Conservation (phyloP, 2,888 invertebrate genomes). For the Drosophila meridionalis region DNA sequence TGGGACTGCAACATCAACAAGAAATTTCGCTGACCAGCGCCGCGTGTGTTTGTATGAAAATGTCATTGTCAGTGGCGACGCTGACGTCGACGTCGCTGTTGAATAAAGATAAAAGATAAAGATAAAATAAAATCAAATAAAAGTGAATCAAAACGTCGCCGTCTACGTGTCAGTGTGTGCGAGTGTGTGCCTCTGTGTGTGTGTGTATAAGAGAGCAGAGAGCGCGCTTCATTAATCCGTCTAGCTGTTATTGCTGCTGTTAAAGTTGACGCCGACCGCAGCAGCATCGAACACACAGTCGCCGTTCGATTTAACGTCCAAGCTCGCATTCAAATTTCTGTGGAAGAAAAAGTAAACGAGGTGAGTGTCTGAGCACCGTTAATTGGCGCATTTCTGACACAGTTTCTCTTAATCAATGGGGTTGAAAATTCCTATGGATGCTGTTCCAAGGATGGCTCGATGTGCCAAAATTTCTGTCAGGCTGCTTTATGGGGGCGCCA, state of each 20-base stretch:
- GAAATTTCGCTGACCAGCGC: slow-evolving; percentile 52
- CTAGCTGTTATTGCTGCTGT: slow-evolving; percentile 18
- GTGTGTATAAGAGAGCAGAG: slow-evolving; percentile 33
- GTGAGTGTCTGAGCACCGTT: slow-evolving; percentile 58
- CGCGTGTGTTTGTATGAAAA: slow-evolving; percentile 43
- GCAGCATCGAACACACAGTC: slow-evolving; percentile 23
- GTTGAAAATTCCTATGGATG: slow-evolving; percentile 63
- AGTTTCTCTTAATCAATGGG: slow-evolving; percentile 57
- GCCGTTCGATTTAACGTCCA: slow-evolving; percentile 50
- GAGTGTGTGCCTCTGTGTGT: neutral
- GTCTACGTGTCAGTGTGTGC: slow-evolving; percentile 4
- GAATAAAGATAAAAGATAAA: slow-evolving; percentile 44
- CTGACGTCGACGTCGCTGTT: slow-evolving; percentile 54
- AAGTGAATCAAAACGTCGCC: slow-evolving; percentile 45
- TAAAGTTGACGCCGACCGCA: slow-evolving; percentile 12
- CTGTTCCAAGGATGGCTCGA: slow-evolving; percentile 18
- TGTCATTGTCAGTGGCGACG: slow-evolving; percentile 64
- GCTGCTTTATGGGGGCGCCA: slow-evolving; percentile 16
- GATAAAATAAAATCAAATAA: slow-evolving; percentile 29
- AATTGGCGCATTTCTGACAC: slow-evolving; percentile 52
- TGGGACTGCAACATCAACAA: slow-evolving; percentile 46
- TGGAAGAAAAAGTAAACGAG: slow-evolving; percentile 19
- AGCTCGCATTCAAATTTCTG: slow-evolving; percentile 27
- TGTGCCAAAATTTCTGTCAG: slow-evolving; percentile 43
- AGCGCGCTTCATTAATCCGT: slow-evolving; percentile 36